Conservation (phyloP, 2,113 vertebrate species). For the Eulemur macaco region DNA sequence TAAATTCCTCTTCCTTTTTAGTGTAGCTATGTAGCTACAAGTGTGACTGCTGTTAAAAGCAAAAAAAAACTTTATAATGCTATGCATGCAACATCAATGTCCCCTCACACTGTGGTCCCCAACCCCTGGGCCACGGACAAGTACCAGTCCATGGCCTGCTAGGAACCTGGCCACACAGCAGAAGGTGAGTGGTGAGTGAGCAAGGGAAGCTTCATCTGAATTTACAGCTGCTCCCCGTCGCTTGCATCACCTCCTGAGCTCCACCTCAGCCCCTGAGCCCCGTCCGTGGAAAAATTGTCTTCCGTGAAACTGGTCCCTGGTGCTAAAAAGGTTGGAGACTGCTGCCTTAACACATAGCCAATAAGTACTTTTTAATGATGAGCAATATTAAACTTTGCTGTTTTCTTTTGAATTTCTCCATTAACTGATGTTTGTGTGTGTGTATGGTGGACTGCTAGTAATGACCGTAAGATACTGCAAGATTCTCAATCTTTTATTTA, state of each 20-base stretch:
- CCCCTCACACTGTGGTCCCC: background rate
- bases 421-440: background rate
- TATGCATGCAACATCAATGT: background rate
- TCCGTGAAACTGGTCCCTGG: too few species aligned
- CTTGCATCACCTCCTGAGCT: too few species aligned
- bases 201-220: too few species aligned
- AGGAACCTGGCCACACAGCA: too few species aligned
- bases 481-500: background rate
- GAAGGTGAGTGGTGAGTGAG: too few species aligned
- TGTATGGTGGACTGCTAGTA: background rate
- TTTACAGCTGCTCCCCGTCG: too few species aligned
- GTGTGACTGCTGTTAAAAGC: background rate
- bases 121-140: too few species aligned
- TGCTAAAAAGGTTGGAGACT: too few species aligned
- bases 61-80: background rate
- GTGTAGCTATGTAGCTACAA: background rate
- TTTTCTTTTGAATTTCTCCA: background rate
- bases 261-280: too few species aligned
- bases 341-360: background rate
- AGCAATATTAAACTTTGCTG: background rate
- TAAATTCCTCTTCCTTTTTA: slow-evolving; percentile 70
- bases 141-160: too few species aligned
- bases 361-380: background rate
- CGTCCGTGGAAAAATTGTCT: too few species aligned
- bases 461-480: background rate